These are phyloP conservation scores for Thalpophila matura DNA, from an alignment of 2,888 invertebrate genomes.

Conservation along the genomic window DNA sequence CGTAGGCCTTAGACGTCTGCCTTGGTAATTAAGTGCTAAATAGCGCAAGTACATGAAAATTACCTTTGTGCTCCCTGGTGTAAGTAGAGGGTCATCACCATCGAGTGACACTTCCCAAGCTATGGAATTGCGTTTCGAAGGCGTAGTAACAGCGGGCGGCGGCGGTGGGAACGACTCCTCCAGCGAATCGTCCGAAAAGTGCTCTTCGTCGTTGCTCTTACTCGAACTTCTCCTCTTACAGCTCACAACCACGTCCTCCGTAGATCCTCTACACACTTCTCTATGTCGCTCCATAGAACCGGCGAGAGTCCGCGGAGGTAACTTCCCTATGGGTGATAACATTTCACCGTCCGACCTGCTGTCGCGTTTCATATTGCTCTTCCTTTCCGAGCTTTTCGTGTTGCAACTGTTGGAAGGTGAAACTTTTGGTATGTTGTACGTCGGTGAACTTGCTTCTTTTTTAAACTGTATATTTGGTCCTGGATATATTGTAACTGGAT, in stretches of 20 bases:
- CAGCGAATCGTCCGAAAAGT: slow-evolving; percentile 96
- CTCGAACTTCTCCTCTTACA: slow-evolving; percentile 79
- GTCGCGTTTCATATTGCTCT: slow-evolving; percentile 79
- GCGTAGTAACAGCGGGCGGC: slow-evolving; percentile 89
- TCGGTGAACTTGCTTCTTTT: slow-evolving; percentile 84
- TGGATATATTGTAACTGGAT: slow-evolving; percentile 93
- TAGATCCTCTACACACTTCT: slow-evolving; percentile 93
- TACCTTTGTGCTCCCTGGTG: slow-evolving; percentile 93
- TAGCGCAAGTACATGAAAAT: not conserved
- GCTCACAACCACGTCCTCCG: slow-evolving; percentile 85
- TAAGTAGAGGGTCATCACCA: slow-evolving; percentile 92
- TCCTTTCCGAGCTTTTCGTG: slow-evolving; percentile 80
- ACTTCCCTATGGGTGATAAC: slow-evolving; percentile 87
- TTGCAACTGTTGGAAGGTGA: slow-evolving; percentile 86
- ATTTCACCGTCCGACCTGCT: slow-evolving; percentile 85
- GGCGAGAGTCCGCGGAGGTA: slow-evolving; percentile 93
- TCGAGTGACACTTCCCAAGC: slow-evolving; percentile 97
- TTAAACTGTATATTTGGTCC: slow-evolving; percentile 87
- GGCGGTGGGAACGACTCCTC: slow-evolving; percentile 94
- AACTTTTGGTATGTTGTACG: slow-evolving; percentile 80
- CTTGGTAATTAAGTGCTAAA: not conserved
- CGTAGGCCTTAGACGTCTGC: not conserved
- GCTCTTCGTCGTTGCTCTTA: slow-evolving; percentile 87
- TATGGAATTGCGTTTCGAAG: slow-evolving; percentile 95
- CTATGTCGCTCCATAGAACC: slow-evolving; percentile 94